These are phyloP conservation scores for Hylomyscus alleni DNA, from an alignment of 2,797 vertebrate species.

Conservation along the genomic window DNA sequence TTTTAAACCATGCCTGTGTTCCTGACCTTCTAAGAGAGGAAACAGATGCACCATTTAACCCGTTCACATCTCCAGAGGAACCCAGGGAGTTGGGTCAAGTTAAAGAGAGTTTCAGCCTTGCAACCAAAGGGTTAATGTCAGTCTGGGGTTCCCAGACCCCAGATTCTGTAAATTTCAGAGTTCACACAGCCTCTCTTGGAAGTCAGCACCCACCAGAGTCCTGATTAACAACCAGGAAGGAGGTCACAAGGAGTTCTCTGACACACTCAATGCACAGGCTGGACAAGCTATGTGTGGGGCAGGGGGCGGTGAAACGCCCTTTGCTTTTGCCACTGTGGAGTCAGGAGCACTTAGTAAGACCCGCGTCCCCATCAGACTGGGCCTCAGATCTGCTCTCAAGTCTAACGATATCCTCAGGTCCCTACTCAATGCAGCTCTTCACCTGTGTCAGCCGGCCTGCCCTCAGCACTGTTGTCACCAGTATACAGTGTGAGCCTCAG, in stretches of 20 bases:
- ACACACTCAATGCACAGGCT: not conserved
- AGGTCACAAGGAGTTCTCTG: not conserved
- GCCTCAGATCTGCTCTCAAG: not conserved
- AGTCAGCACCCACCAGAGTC: slow-evolving; percentile 12
- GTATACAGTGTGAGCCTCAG: not conserved
- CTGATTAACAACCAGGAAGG: slow-evolving; percentile 56
- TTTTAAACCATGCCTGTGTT: slow-evolving; percentile 72
- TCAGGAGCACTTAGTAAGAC: not conserved
- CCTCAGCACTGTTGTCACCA: accelerated
- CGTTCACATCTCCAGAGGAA: not conserved
- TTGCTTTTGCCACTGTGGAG: slow-evolving; percentile 51
- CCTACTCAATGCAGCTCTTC: not conserved
- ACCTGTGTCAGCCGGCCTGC: not conserved
- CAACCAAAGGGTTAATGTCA: slow-evolving; percentile 46
- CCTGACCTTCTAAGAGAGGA: slow-evolving; percentile 77
- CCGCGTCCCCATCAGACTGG: not conserved
- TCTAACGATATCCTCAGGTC: not conserved
- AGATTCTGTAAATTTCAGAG: not conserved
- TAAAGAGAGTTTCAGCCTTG: not conserved
- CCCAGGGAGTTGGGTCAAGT: not conserved
- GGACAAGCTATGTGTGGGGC: accelerated
- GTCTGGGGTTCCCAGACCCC: not conserved
- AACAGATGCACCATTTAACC: slow-evolving; percentile 77
- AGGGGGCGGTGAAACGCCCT: not conserved
- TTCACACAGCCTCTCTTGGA: not conserved